These are phyloP conservation scores for Andricus quercusramuli DNA, from an alignment of 2,888 invertebrate species.

Conservation along the genomic window DNA sequence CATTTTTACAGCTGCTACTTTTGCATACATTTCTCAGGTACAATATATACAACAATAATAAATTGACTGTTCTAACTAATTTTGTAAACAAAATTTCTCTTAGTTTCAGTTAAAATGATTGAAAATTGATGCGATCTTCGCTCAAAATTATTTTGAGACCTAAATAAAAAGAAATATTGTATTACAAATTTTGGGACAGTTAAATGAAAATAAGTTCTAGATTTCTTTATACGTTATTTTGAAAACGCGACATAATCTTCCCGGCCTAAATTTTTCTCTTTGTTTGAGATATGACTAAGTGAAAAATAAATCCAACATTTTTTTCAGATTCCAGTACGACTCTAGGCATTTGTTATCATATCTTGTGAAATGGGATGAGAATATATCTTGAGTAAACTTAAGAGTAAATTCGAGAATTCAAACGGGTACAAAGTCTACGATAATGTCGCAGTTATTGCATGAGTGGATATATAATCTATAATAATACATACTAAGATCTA, in stretches of 20 bases:
- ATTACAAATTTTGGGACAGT: neutral
- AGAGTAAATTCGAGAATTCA: constrained; percentile 3
- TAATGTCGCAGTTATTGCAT: constrained; percentile 9
- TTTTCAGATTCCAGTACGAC: neutral
- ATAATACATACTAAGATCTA: neutral
- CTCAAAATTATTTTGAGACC: neutral
- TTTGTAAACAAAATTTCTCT: too few species aligned
- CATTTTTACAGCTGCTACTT: too few species aligned
- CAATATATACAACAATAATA: too few species aligned
- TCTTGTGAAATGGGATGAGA: constrained; percentile 23
- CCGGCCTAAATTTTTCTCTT: neutral
- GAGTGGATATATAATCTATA: neutral
- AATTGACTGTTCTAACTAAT: too few species aligned
- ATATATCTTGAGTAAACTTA: neutral
- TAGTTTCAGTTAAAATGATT: too few species aligned
- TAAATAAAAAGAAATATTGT: neutral
- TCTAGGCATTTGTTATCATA: constrained; percentile 11
- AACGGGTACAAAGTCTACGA: constrained; percentile 31
- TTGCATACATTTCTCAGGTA: too few species aligned
- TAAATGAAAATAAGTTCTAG: neutral
- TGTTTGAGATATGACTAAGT: neutral
- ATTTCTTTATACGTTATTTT: neutral
- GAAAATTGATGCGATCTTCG: too few species aligned
- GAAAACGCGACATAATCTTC: neutral
- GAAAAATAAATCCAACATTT: neutral